A percentile compares a stretch with the other conserved stretches of the same genome.
phyloP scores from a whole-genome alignment of 92 coral and sea anemone genomes.

The Actinernus sp. region DNA sequence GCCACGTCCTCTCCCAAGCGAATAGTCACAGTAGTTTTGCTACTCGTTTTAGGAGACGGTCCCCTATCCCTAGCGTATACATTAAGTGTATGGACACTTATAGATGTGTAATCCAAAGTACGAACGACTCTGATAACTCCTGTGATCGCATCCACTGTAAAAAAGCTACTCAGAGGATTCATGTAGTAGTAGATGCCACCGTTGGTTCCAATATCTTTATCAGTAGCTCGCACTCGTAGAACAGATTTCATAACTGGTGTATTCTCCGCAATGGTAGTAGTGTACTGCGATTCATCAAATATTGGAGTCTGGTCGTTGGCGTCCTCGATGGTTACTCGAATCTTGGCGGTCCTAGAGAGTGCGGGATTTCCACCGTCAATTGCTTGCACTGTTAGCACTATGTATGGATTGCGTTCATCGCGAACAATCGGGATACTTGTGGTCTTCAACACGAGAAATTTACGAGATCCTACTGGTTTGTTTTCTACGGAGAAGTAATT shows the following conservation, averaged over 20 bases:
- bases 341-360: constrained; percentile 53
- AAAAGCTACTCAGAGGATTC: constrained; percentile 16
- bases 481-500: constrained; percentile 47
- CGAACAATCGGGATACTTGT: constrained; percentile 49
- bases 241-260: constrained; percentile 31
- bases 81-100: constrained; percentile 1
- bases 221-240: constrained; percentile 51
- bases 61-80: constrained; percentile 59
- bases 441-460: constrained; percentile 52
- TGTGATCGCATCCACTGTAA: constrained; percentile 63
- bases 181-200: constrained; percentile 67
- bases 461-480: constrained; percentile 13
- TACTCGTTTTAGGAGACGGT: background rate
- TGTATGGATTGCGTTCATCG: constrained; percentile 49
- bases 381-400: constrained; percentile 53
- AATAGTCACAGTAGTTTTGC: constrained; percentile 10
- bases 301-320: constrained; percentile 43
- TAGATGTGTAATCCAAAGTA: constrained; percentile 9
- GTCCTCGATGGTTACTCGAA: constrained; percentile 45
- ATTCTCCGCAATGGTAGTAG: constrained; percentile 26
- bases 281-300: constrained; percentile 11
- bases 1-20: background rate
- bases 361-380: constrained; percentile 48
- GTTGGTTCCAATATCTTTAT: constrained; percentile 53
- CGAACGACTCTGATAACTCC: constrained; percentile 50